These are phyloP conservation scores for Corbicula japonica DNA, from an alignment of 2,888 invertebrate species.

Conservation along the genomic window DNA sequence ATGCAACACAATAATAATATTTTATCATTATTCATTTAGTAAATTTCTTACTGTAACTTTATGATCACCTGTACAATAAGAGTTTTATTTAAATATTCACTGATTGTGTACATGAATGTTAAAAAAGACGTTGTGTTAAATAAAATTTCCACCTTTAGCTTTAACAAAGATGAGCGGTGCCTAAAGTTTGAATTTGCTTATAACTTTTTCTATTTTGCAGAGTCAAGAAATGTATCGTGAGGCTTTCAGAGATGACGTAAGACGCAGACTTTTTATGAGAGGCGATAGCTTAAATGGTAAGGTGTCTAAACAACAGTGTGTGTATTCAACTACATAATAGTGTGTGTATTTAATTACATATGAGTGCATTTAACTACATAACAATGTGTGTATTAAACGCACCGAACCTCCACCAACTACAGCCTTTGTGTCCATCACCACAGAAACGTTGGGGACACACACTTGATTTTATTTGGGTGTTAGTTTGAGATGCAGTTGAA, in stretches of 20 bases:
- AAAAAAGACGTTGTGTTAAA: neutral
- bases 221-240: neutral
- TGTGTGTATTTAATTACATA: neutral
- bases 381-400: neutral
- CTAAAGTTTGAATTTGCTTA: neutral
- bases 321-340: neutral
- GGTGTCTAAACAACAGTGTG: neutral
- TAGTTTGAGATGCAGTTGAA: no score
- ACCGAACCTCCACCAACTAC: neutral
- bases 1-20: neutral
- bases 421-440: neutral
- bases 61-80: no score
- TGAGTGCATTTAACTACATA: neutral
- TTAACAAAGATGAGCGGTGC: neutral
- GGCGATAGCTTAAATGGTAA: slow-evolving; percentile 26
- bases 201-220: neutral
- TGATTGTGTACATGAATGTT: neutral
- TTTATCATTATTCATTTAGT: neutral
- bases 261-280: slow-evolving; percentile 37
- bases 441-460: neutral
- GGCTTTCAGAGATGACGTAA: slow-evolving; percentile 22
- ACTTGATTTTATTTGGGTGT: no score
- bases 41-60: no score
- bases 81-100: neutral
- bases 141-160: neutral